Base-by-base conservation (phyloP, 2,113 vertebrate species). In the Erythrocebus patas region DNA sequence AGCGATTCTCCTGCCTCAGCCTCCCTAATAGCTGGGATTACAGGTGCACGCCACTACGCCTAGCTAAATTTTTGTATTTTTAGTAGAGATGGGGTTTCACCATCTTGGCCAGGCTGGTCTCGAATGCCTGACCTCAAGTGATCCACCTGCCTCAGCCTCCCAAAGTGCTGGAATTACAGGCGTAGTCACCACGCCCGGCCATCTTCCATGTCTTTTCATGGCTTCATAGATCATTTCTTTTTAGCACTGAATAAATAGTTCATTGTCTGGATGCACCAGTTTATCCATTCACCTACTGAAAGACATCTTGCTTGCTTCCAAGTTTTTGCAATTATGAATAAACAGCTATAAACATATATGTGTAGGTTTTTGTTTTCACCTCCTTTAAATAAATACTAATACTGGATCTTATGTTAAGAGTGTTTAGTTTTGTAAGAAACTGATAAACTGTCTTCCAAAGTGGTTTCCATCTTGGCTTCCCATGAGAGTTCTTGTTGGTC, bases 151-250 rank as follows among this genome's bases (percentile, higher is more conserved):
- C 27, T 64, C 0, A 2, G 61, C 27, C 61, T 64, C 27, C 25
- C 61, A 64, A 64, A 13, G 12, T 64, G 61, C 61, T 64, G 61
- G 61, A 30, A 30, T 64, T 64, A 64, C 61, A 64, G 61, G 27
- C 2, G 5, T 30, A 64, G 27, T 30, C 61, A 64, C 61, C 0
- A 2, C 0, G 27, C 61, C 27, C 2, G 2, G 61, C 61, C 61
- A 64, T 64, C 61, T 64, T 64, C 27, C 27, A 48, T 68, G 32
- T 70, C 32, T 48, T 48, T 68, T 66, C 43, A 85, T 85, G 83
- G 57, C 30, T 66, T 50, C 5, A 20, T 48, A 48, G 43, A 23
- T 84, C 11, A 68, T 50, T 85, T 64, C 38, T 84, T 64, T 64
- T 45, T 66, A 64, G 40, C 82, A 84, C 16, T 64, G 27, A 84